These are phyloP conservation scores for Puntigrus tetrazona DNA, from an alignment of 2,113 vertebrate genomes.

Conservation along the genomic window DNA sequence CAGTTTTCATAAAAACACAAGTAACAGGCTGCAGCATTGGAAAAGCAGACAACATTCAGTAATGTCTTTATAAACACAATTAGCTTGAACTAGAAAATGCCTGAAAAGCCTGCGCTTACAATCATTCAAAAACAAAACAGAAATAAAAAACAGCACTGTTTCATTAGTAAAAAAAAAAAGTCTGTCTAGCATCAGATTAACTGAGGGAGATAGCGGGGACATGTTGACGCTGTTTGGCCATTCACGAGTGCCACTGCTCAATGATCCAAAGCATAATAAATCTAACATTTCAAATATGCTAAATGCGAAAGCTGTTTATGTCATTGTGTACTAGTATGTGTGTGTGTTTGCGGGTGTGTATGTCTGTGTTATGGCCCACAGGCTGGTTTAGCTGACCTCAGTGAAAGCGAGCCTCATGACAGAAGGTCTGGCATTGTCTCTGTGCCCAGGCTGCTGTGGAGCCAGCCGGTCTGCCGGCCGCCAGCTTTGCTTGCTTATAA, in stretches of 20 bases:
- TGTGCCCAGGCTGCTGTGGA: constrained; percentile 78
- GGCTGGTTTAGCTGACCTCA: constrained; percentile 77
- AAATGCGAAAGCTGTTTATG: constrained; percentile 37
- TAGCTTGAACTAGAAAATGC: neutral
- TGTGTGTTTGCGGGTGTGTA: constrained; percentile 53
- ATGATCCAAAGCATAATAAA: constrained; percentile 55
- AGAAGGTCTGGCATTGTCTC: constrained; percentile 83
- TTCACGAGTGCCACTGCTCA: constrained; percentile 1
- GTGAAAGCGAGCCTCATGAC: constrained; percentile 77
- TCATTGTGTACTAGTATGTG: constrained; percentile 48
- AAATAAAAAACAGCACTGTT: neutral
- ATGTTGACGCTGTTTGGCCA: neutral
- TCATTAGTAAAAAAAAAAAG: neutral
- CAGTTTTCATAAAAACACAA: neutral
- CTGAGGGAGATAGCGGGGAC: constrained; percentile 18
- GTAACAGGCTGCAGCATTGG: neutral
- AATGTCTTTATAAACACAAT: neutral
- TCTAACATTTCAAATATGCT: constrained; percentile 32
- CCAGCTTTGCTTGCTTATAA: constrained; percentile 81
- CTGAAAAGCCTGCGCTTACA: neutral
- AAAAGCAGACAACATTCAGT: neutral
- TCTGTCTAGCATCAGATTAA: constrained; percentile 5
- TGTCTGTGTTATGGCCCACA: constrained; percentile 63
- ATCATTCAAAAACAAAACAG: neutral
- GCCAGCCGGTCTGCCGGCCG: constrained; percentile 86